Percentiles rank a stretch among this genome's conserved stretches.
These are phyloP conservation scores for Allolobophora icterica DNA, from an alignment of 2,888 invertebrate genomes.

Conservation along the genomic window DNA sequence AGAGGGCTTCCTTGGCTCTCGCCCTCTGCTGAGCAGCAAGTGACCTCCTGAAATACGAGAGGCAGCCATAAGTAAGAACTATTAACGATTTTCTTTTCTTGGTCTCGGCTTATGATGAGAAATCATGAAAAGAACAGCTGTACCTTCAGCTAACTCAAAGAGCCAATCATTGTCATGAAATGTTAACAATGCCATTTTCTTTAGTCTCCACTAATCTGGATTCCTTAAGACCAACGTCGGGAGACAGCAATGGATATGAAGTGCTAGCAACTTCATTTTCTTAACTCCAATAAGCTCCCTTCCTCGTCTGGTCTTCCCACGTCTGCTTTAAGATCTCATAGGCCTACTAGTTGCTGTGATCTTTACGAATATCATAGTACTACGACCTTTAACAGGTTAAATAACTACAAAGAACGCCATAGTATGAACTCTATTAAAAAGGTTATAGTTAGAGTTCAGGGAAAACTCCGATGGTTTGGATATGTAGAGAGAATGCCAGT, in stretches of 20 bases:
- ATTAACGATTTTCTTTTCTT: background rate
- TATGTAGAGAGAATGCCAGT: too few relatives aligned
- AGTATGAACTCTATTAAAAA: background rate
- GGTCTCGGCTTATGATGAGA: background rate
- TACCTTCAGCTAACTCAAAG: background rate
- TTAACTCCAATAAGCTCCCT: too few relatives aligned
- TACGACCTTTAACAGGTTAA: background rate
- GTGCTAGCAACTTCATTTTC: too few relatives aligned
- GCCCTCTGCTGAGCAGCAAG: constrained; percentile 62
- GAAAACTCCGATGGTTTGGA: too few relatives aligned
- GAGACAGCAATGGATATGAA: too few relatives aligned
- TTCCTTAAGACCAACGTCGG: too few relatives aligned
- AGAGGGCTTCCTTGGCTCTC: constrained; percentile 57
- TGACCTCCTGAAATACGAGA: constrained; percentile 59
- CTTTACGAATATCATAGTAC: background rate
- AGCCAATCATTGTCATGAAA: background rate
- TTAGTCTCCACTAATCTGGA: too few relatives aligned
- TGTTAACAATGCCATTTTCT: background rate
- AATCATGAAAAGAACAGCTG: background rate
- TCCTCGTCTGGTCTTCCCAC: background rate
- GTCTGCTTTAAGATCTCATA: background rate
- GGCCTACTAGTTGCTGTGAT: background rate
- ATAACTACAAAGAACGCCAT: background rate
- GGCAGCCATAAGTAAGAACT: background rate
- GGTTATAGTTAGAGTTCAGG: background rate